Base-by-base conservation (phyloP, 2,888 invertebrate genomes). In the Camponotus fellah region DNA sequence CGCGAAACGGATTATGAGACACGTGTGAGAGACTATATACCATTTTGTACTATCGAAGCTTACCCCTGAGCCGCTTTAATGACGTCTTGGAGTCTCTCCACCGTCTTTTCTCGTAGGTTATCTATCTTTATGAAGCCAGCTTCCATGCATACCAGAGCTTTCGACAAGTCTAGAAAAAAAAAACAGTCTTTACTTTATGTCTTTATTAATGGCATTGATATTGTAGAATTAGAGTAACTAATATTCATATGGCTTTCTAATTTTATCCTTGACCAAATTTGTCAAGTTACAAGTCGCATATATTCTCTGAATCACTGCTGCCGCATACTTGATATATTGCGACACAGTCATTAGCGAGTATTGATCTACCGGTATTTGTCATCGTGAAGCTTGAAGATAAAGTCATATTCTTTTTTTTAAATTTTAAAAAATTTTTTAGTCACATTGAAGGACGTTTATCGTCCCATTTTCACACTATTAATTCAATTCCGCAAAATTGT, bases 131-230 rank as follows among this genome's bases (percentile, higher is more conserved):
- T 92, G 81, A 94, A 94, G 46, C 93, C 93, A 46, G 92, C 88
- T 85, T 95, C 95, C 82, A 94, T 82, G 66, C 94, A 93, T n/a
- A 95, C 90, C 5, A 95, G 86, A 14, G 94, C 91, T 83, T 94
- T 93, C 14, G 94, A 93, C 6, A 95, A 79, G 71, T 94, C 94
- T 95, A 82, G 53, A 53, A 46, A 46, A 53, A 46, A 46, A 46
- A 14, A 14, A 21, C n/a, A n/a, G 53, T 8, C 17, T 62, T n/a
- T n/a, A n/a, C n/a, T n/a, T n/a, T n/a, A n/a, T n/a, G n/a, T n/a
- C n/a, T n/a, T n/a, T n/a, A n/a, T n/a, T n/a, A n/a, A n/a, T n/a
- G 5, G 34, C 8, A 2, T 66, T 9, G 10, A 66, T 49, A 53
- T 66, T 9, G 6, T 3, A 12, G 10, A 66, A 53, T 76, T 26